phyloP scores from a whole-genome alignment of 1,140 invertebrate species.

The Temnothorax nylanderi region DNA sequence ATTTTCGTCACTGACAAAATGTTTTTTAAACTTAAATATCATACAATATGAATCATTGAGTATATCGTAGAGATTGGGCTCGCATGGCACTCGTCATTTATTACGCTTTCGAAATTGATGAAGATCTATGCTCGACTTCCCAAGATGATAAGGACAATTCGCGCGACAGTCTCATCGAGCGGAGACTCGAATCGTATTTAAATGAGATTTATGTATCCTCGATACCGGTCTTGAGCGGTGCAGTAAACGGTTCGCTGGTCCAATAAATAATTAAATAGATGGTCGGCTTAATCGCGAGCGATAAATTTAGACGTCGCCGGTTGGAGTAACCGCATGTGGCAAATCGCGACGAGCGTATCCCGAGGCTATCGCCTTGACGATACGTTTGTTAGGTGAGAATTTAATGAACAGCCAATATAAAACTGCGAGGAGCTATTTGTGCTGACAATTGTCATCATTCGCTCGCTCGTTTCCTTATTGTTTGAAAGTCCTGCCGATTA shows the following conservation, averaged over 20 bases:
- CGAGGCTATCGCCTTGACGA: constrained; percentile 10
- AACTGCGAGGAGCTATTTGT: constrained; percentile 16
- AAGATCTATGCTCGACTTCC: constrained; percentile 18
- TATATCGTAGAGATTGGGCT: not conserved
- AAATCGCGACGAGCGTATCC: constrained; percentile 8
- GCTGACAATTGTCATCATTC: constrained; percentile 14
- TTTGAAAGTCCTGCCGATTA: constrained; percentile 25
- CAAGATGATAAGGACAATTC: constrained; percentile 35
- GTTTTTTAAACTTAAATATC: not conserved
- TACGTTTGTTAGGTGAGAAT: constrained; percentile 43
- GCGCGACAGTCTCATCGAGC: constrained; percentile 3
- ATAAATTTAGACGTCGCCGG: constrained; percentile 46
- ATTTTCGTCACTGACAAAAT: not conserved
- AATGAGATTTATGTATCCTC: constrained; percentile 65
- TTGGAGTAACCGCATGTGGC: not conserved
- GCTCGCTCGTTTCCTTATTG: not conserved
- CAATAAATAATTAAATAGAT: constrained; percentile 69
- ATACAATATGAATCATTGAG: not conserved
- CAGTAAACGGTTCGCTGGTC: constrained; percentile 54
- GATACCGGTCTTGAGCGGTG: constrained; percentile 39
- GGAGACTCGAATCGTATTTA: constrained; percentile 63
- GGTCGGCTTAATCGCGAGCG: constrained; percentile 16
- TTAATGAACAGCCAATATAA: constrained; percentile 49
- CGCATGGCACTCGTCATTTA: constrained; percentile 21
- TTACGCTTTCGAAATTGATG: constrained; percentile 17